Conservation (phyloP, 2,113 vertebrate genomes). For the Mastomys coucha region DNA sequence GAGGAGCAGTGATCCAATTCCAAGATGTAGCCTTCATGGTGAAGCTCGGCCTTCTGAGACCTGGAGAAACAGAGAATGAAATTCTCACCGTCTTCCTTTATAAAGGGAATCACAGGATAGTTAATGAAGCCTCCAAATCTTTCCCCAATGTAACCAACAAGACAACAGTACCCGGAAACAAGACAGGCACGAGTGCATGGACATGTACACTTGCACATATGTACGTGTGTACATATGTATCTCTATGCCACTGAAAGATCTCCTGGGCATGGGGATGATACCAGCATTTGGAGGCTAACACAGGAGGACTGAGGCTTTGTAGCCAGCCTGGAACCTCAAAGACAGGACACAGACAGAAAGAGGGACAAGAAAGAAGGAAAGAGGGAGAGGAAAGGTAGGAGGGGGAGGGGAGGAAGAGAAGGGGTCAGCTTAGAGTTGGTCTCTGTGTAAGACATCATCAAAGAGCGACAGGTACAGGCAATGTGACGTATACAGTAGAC, state of each 20-base stretch:
- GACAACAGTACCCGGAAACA: conserved; percentile 13
- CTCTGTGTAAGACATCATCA: not conserved
- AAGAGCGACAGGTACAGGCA: not conserved
- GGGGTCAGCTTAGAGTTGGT: not conserved
- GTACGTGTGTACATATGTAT: not conserved
- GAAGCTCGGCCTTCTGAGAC: conserved; percentile 83
- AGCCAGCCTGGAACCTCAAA: not conserved
- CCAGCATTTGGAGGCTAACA: not conserved
- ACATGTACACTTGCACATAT: not conserved
- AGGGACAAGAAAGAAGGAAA: too few relatives aligned
- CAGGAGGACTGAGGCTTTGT: not conserved
- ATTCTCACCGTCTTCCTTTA: not conserved
- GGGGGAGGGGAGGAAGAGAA: too few relatives aligned
- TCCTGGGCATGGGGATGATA: not conserved
- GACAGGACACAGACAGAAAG: not conserved
- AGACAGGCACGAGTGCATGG: too few relatives aligned
- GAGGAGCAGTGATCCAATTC: conserved; percentile 94
- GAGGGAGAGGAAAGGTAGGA: too few relatives aligned
- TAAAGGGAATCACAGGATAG: not conserved
- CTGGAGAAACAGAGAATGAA: conserved; percentile 76
- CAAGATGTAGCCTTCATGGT: conserved; percentile 89
- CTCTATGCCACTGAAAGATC: not conserved
- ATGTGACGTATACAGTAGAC: not conserved
- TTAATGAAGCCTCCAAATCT: not conserved
- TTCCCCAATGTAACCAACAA: not conserved